Evolutionary conservation across 2,888 invertebrate genomes (phyloP), one percentile per base, ranked within the genome.

Genomic region (Ectropis crepuscularia): DNA sequence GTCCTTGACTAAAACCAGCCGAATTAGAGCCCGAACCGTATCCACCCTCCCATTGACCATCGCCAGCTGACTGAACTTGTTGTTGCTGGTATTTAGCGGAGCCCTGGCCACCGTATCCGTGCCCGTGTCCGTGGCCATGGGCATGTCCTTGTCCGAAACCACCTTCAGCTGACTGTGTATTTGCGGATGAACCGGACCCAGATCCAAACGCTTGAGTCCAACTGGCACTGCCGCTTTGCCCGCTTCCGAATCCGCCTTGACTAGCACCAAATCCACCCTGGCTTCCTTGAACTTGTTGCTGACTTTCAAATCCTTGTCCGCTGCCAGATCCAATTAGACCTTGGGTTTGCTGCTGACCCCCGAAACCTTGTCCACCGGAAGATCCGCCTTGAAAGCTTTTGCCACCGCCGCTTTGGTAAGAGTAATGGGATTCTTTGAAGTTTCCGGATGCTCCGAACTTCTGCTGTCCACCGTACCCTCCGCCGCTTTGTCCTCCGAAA

Each of bases 391-490:
- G 55, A 9, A 67, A 70, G 28, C 60, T 37, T 53, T 66, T 66
- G 42, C 55, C 45, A 10, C 59, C 67, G 0, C 64, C 66, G 37
- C 63, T 70, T 48, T 72, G 68, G 59, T 60, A 70, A 2, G 69
- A 67, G 42, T 61, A 72, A 5, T 66, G 70, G 10, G 71, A 68
- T 65, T 72, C 69, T 50, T 74, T 74, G 54, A 61, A 68, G 41
- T 54, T 63, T 45, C 54, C 68, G n/a, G 67, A 69, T 42, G 61
- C 59, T 42, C 57, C 63, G 37, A 66, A 57, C 36, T 68, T 54
- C 10, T 61, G 55, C 50, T 65, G 69, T 0, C 59, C 59, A 16
- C 66, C 64, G 9, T 51, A 57, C 42, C 53, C 66, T 47, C 16
- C 45, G 16, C 48, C 49, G n/a, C 9, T 38, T 50, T 51, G 28